Evolutionary conservation across 2,113 vertebrate species (phyloP).

Genomic region (Passer montanus): DNA sequence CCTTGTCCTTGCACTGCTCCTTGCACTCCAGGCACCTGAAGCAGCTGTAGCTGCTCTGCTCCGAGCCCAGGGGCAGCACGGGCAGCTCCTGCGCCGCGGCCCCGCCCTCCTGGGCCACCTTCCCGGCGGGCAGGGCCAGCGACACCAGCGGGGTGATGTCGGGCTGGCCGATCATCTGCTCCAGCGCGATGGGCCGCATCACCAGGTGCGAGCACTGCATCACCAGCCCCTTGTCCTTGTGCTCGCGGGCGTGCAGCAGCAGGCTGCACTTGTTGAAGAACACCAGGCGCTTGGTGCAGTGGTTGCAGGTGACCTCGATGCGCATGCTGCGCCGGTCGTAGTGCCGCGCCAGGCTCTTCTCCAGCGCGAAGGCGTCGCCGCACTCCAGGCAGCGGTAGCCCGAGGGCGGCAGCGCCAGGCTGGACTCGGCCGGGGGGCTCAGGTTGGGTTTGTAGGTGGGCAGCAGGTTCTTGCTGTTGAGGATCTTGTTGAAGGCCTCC

Average conservation of each 20-base stretch:
- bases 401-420: slow-evolving; percentile 78
- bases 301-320: slow-evolving; percentile 97
- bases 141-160: slow-evolving; percentile 78
- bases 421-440: slow-evolving; percentile 80
- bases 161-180: slow-evolving; percentile 93
- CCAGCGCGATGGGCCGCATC: slow-evolving; percentile 90
- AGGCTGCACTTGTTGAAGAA: slow-evolving; percentile 99
- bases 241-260: slow-evolving; percentile 91
- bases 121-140: not conserved
- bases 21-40: slow-evolving; percentile 91
- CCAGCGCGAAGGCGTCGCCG: slow-evolving; percentile 90
- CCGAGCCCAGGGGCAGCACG: slow-evolving; percentile 79
- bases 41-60: slow-evolving; percentile 74
- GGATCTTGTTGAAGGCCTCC: slow-evolving; percentile 95
- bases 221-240: slow-evolving; percentile 95
- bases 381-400: slow-evolving; percentile 96
- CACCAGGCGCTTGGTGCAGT: slow-evolving; percentile 91
- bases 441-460: slow-evolving; percentile 92
- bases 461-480: slow-evolving; percentile 94
- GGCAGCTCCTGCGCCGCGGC: slow-evolving; percentile 18
- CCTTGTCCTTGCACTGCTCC: slow-evolving; percentile 84
- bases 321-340: slow-evolving; percentile 93
- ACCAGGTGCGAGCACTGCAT: slow-evolving; percentile 98
- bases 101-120: slow-evolving; percentile 54
- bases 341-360: slow-evolving; percentile 90